phyloP scores from a whole-genome alignment of 2,113 vertebrate genomes.

The Hippocampus comes region DNA sequence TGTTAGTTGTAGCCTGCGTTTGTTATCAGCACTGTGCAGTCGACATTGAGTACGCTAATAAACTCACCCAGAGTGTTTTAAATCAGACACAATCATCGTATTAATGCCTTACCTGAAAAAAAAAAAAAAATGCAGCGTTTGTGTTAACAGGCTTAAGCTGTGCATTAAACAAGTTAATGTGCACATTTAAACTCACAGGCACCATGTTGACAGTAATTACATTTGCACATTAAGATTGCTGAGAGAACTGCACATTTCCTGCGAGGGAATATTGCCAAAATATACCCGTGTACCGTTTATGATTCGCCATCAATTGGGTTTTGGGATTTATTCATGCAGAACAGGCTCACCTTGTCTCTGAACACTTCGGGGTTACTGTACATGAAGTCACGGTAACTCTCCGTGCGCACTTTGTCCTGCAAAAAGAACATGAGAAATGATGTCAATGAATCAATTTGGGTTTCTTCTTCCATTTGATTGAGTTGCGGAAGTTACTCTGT shows the following conservation, averaged over 20 bases:
- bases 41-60: slow-evolving; percentile 65
- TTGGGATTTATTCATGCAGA: background rate
- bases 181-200: slow-evolving; percentile 2
- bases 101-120: slow-evolving; percentile 34
- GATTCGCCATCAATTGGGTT: background rate
- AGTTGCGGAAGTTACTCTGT: too few relatives aligned
- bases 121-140: slow-evolving; percentile 9
- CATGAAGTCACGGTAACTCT: slow-evolving; percentile 93
- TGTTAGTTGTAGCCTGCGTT: slow-evolving; percentile 55
- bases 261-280: background rate
- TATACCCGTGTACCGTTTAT: too few relatives aligned
- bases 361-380: slow-evolving; percentile 87
- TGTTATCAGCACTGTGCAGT: slow-evolving; percentile 80
- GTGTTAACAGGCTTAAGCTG: slow-evolving; percentile 3
- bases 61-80: slow-evolving; percentile 62
- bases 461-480: background rate
- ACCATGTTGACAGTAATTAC: background rate
- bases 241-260: background rate
- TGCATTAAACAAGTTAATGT: slow-evolving; percentile 4
- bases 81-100: slow-evolving; percentile 63
- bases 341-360: slow-evolving; percentile 86
- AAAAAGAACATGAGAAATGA: slow-evolving; percentile 19
- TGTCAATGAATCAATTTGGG: too few relatives aligned
- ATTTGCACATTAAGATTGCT: background rate
- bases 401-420: slow-evolving; percentile 91